Base-by-base conservation (phyloP, 2,888 invertebrate species). In the Kryphioiulus occultus region DNA sequence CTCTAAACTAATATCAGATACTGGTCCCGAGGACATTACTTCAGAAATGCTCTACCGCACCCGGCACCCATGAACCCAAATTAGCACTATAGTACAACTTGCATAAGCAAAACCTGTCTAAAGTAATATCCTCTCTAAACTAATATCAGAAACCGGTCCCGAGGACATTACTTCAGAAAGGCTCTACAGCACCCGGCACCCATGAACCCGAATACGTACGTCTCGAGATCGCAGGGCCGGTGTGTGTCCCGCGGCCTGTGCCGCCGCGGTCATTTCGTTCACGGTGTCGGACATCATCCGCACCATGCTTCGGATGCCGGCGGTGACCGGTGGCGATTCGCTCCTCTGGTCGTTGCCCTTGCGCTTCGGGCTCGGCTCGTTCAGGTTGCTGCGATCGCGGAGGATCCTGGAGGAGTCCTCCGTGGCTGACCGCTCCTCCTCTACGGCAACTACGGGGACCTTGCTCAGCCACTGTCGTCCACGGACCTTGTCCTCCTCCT, bases 171-270 rank as follows among this genome's bases (percentile, higher is more conserved):
- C n/a, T n/a, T n/a, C n/a, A n/a, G n/a, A n/a, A n/a, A n/a, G n/a
- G n/a, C n/a, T n/a, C n/a, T n/a, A n/a, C n/a, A n/a, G n/a, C n/a
- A n/a, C n/a, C n/a, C n/a, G 42, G 42, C 42, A 42, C 42, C 10
- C 42, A 42, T 12, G 1, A 42, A 7, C 42, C 10, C 19, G 19
- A 86, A 82, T 87, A 87, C 87, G 26, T 87, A 87, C 87, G 85
- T 87, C 87, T 87, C 87, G 15, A 10, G 44, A 47, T 44, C 84
- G 83, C 7, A 87, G 84, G 26, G 87, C 42, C 30, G 83, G 87
- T 12, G 87, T 87, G 53, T 87, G n/a, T 84, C 87, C 87, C 10
- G 44, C 84, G 12, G 42, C 35, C 47, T 47, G 78, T 19, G 85
- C 85, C 15, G 39, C 15, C 5, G 35, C 19, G 42, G 85, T 39